Evolutionary conservation across 1,140 invertebrate species (phyloP), one percentile per base, ranked within the genome.

Genomic region (Drosophila baimaii): DNA sequence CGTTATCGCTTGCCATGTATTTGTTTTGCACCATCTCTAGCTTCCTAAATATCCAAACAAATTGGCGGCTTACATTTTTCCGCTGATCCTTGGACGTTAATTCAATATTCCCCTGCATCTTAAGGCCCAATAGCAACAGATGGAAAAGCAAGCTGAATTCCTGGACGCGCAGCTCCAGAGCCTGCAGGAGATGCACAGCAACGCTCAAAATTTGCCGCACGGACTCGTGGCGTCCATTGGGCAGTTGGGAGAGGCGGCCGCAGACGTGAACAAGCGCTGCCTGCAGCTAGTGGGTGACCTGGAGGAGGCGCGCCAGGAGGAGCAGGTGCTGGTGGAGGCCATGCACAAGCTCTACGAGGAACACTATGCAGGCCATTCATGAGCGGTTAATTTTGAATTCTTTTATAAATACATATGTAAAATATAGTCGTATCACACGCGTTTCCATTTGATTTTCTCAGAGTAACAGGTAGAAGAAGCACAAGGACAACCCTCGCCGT

Each of bases 371-470:
- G 46, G 15, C 17, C 46, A 15, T 77, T n/a, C 15, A 15, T 37
- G 35, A 37, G 79, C 78, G 59, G 72, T 64, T 80, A 77, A 77
- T 72, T 80, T 85, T 77, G 77, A 72, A 65, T 68, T 84, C 39
- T 70, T 82, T 82, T 84, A 65, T 82, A 70, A 80, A 77, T 70
- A 70, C 61, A 81, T 85, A 78, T 81, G 58, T 79, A 82, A 63
- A 72, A 76, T 88, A 86, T 86, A 89, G 21, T 54, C 69, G 68
- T 88, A 88, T 88, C 83, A 88, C 83, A 88, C 83, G 83, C 72
- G 82, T 88, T 79, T 70, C 59, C 63, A 57, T 79, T 82, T 61
- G 75, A 54, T 52, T 72, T 77, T 79, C 46, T 43, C 59, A 51
- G 56, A 44, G 31, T 75, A 68, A 83, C 80, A 83, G 68, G 59